phyloP scores from a whole-genome alignment of 2,888 invertebrate species.

The Antitype chi region DNA sequence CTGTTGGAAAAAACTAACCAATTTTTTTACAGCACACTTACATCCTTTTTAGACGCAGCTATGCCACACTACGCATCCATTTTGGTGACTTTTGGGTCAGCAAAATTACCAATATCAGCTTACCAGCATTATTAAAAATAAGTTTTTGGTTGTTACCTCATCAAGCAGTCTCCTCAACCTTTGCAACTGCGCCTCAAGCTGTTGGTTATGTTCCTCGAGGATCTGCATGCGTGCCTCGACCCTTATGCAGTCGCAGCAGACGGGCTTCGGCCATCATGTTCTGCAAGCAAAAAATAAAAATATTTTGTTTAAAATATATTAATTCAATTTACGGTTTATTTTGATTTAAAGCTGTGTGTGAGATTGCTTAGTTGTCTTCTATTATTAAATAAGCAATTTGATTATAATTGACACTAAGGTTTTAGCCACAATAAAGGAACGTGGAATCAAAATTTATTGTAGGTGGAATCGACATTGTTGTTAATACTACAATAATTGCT shows the following conservation, averaged over 20 bases:
- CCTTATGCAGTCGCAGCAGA: constrained; percentile 98
- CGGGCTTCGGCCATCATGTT: constrained; percentile 99
- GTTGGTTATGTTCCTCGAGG: constrained; percentile 99
- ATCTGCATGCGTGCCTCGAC: constrained; percentile 99
- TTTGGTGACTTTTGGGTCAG: no score
- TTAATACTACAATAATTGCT: constrained; percentile 10
- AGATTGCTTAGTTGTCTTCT: constrained; percentile 14
- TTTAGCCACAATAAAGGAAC: constrained; percentile 3
- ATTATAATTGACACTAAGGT: neutral
- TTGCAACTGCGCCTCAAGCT: constrained; percentile 98
- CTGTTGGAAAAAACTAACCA: no score
- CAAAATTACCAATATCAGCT: no score
- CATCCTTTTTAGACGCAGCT: no score
- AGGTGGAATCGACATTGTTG: constrained; percentile 10
- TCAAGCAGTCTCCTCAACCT: constrained; percentile 91
- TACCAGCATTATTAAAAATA: neutral
- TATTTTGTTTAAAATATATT: neutral
- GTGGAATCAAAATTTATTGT: neutral
- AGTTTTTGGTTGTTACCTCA: constrained; percentile 75
- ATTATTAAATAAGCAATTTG: constrained; percentile 14
- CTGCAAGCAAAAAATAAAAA: constrained; percentile 75
- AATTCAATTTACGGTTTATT: neutral
- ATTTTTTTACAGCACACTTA: no score
- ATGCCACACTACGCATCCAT: no score
- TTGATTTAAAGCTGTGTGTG: constrained; percentile 1